Percentiles rank a stretch among this genome's conserved stretches.
Conservation (phyloP, 2,113 vertebrate genomes). For the Rynchops niger region DNA sequence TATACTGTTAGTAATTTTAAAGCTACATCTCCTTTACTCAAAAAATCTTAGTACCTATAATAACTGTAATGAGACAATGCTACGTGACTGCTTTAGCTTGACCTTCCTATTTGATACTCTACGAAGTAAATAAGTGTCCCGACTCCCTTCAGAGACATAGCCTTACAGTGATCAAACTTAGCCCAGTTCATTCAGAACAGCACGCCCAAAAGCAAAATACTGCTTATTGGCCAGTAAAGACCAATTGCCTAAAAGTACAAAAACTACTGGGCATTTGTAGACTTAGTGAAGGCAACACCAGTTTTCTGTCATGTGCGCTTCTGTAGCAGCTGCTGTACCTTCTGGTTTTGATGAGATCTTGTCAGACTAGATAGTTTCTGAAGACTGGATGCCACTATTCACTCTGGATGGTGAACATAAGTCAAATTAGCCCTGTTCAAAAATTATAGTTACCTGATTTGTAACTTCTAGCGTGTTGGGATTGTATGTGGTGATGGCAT, state of each 20-base stretch:
- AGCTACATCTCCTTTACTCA: background rate
- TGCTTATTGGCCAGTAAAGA: background rate
- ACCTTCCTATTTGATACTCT: background rate
- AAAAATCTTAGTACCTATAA: background rate
- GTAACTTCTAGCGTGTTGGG: slow-evolving; percentile 97
- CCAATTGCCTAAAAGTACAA: background rate
- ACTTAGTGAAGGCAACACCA: background rate
- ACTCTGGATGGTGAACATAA: background rate
- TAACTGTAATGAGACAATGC: background rate
- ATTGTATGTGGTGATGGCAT: slow-evolving; percentile 97
- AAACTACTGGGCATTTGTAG: background rate
- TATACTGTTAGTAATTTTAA: background rate
- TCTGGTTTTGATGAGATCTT: background rate
- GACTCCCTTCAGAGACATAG: background rate
- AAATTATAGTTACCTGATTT: slow-evolving; percentile 87
- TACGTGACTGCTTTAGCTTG: rapidly evolving
- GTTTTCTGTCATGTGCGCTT: background rate
- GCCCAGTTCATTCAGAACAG: background rate
- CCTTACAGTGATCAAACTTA: slow-evolving; percentile 16
- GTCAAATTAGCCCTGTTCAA: background rate
- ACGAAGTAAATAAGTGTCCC: background rate
- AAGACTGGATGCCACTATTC: background rate
- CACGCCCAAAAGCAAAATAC: background rate
- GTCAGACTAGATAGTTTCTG: background rate
- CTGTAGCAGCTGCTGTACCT: background rate